Percentiles rank a stretch among this genome's conserved stretches.
These are phyloP conservation scores for Stichopus chloronotus DNA, from an alignment of 35 echinoderm and acorn worm genomes.

Conservation along the genomic window DNA sequence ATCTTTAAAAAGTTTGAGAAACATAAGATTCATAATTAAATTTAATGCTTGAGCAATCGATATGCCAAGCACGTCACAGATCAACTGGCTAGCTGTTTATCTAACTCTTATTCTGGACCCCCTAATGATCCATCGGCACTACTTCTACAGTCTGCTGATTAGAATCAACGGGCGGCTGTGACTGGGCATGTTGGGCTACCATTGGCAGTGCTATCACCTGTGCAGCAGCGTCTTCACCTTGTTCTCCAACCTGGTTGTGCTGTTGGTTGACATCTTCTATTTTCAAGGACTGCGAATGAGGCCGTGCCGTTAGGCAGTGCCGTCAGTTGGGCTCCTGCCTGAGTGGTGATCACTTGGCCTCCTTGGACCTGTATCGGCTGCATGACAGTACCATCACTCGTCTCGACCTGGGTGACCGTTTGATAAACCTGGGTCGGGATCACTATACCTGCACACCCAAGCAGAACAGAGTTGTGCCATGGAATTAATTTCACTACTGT, in stretches of 20 bases:
- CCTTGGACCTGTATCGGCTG: conserved; percentile 63
- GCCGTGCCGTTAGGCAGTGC: conserved; percentile 5
- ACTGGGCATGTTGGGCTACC: conserved; percentile 25
- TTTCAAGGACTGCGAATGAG: conserved; percentile 3
- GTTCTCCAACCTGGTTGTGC: neutral
- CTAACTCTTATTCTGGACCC: neutral
- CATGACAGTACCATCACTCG: conserved; percentile 62
- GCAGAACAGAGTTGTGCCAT: neutral
- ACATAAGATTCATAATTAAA: no score
- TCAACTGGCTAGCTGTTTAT: no score
- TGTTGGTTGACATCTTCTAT: neutral
- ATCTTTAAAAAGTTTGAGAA: no score
- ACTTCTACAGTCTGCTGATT: conserved; percentile 24
- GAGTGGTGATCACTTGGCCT: conserved; percentile 40
- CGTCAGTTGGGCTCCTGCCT: conserved; percentile 29
- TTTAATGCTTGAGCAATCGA: no score
- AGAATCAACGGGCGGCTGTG: conserved; percentile 34
- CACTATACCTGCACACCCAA: conserved; percentile 75
- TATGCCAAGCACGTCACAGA: no score
- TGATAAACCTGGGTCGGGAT: conserved; percentile 92
- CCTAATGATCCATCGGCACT: conserved; percentile 49
- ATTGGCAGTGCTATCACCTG: conserved; percentile 46
- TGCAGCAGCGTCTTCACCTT: neutral
- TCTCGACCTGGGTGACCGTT: conserved; percentile 62
- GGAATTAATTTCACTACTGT: neutral